Conservation (phyloP, 2,113 vertebrate genomes). For the Mionectes macconnelli region DNA sequence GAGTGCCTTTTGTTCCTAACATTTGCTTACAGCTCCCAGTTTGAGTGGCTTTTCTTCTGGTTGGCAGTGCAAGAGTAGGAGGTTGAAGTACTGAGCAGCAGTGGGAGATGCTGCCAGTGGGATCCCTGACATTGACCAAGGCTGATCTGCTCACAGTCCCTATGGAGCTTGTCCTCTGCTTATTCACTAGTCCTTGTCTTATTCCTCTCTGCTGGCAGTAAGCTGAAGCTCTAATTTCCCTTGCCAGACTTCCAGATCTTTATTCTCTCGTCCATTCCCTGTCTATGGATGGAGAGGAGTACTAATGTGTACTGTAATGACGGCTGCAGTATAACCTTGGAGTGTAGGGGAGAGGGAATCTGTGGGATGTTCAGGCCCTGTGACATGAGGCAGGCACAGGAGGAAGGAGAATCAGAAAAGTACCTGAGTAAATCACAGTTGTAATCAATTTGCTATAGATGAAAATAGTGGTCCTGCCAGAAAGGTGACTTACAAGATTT, state of each 20-base stretch:
- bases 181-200: background rate
- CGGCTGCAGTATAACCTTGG: background rate
- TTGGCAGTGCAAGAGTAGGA: background rate
- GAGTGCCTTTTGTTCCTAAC: fast-evolving
- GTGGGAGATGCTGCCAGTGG: background rate
- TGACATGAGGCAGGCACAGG: background rate
- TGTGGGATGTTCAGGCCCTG: background rate
- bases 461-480: background rate
- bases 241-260: background rate
- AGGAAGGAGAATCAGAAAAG: background rate
- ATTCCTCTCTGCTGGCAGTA: background rate
- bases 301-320: background rate
- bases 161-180: background rate
- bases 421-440: background rate
- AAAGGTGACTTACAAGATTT: background rate
- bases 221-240: background rate
- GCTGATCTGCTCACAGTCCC: background rate
- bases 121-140: background rate
- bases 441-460: background rate
- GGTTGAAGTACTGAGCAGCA: background rate
- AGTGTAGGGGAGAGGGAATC: background rate
- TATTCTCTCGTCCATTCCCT: background rate
- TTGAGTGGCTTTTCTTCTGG: background rate
- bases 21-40: background rate
- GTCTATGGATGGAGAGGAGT: background rate